Evolutionary conservation across 2,888 invertebrate genomes (phyloP), one percentile per base, ranked within the genome.

Genomic region (Pristionchus japonicus): DNA sequence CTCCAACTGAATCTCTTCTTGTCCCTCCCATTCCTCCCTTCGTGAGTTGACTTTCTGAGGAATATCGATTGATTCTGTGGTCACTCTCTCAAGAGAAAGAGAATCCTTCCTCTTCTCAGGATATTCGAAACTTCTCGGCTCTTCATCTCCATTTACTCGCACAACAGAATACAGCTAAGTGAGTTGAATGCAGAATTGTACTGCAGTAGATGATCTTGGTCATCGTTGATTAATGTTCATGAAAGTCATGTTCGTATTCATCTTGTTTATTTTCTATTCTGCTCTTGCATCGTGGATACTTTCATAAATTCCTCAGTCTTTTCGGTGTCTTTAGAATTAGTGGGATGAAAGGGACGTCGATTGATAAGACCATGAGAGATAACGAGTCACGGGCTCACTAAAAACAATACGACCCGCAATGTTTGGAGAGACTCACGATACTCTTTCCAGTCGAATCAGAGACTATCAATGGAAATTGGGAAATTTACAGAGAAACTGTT

Each of bases 81-180:
- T 77, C 77, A 77, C 77, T 77, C 74, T 20, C 70, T 52, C 52
- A 52, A 17, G n/a, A n/a, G n/a, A 17, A 23, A 17, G 20, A 13
- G 23, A 52, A 52, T 77, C 47, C 43, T 40, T 43, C 20, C 11
- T n/a, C 47, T 20, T 77, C 77, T 77, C 70, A 77, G 77, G 77
- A 77, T 17, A 17, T 77, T 3, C 77, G 43, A 3, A 43, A 43
- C 27, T 47, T 77, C 43, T 43, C 77, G 27, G 43, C 77, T 77
- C 77, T 43, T n/a, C 77, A 77, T 77, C 77, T 77, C 7, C 77
- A 77, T n/a, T 43, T 77, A 47, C 43, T 77, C 47, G 23, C 77
- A 11, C 77, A 77, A 47, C 43, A 43, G 27, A 77, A 77, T 17
- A 27, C 77, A 77, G 40, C 77, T 6, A 77, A 77, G 77, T 77